These are phyloP conservation scores for Proterorhinus semilunaris DNA, from an alignment of 2,113 vertebrate genomes.

Conservation along the genomic window DNA sequence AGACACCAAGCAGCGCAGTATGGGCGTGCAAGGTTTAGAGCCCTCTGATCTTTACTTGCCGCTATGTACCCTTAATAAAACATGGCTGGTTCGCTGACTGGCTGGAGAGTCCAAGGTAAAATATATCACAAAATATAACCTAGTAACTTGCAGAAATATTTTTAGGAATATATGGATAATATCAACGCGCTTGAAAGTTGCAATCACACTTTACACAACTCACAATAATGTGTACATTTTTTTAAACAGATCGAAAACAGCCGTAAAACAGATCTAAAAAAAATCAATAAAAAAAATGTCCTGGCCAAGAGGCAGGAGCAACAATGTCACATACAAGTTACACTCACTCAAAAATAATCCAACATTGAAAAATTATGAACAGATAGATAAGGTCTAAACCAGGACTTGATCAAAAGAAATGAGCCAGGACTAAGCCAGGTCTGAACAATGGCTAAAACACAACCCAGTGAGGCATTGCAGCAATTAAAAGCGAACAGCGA, in stretches of 20 bases:
- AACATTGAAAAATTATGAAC: too few relatives aligned
- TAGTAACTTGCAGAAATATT: too few relatives aligned
- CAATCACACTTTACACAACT: too few relatives aligned
- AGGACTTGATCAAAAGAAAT: not conserved
- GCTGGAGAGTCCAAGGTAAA: slow-evolving; percentile 60
- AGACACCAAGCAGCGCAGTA: slow-evolving; percentile 60
- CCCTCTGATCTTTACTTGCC: slow-evolving; percentile 68
- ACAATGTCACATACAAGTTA: too few relatives aligned
- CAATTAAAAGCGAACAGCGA: slow-evolving; percentile 75
- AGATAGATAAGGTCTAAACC: not conserved
- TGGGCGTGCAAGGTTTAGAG: slow-evolving; percentile 67
- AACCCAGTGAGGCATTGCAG: slow-evolving; percentile 67
- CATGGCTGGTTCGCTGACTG: slow-evolving; percentile 57
- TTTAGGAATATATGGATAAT: too few relatives aligned
- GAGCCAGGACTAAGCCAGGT: not conserved
- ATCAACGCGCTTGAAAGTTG: too few relatives aligned
- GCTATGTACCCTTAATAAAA: slow-evolving; percentile 70
- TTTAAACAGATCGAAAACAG: too few relatives aligned
- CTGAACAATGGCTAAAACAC: slow-evolving; percentile 29
- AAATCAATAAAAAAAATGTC: too few relatives aligned
- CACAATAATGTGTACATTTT: too few relatives aligned
- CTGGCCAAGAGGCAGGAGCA: too few relatives aligned
- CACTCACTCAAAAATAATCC: too few relatives aligned
- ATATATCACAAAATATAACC: not conserved
- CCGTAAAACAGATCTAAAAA: too few relatives aligned